Base-by-base conservation (phyloP, 2,113 vertebrate genomes). In the Oenanthe oenanthe region DNA sequence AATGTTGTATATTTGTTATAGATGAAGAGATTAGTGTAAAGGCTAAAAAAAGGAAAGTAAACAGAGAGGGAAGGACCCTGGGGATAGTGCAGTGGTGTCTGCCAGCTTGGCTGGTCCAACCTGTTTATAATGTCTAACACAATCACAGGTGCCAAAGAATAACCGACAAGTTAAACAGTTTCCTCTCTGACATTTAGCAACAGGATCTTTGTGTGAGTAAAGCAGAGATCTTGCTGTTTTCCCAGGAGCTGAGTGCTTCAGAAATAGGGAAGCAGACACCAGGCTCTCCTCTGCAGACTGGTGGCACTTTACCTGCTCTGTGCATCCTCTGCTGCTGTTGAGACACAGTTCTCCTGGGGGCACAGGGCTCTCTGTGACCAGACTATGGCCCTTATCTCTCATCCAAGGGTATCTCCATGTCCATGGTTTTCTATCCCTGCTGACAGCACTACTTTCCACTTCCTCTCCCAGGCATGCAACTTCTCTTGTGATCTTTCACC, bases 61-160 rank as follows among this genome's bases (percentile, higher is more conserved):
- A 91, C 48, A 86, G 61, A 91, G 84, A 75, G 84, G 47, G 54
- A 92, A 94, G 74, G 77, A 95, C 86, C 93, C 93, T 76, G 95
- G 78, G 94, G 95, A 94, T 87, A 89, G 47, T 0, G 0, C 0
- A 2, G 93, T 79, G 47, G 42, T 77, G 50, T 73, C 71, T 58
- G 87, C 93, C 92, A 94, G 85, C 81, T 85, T 88, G 87, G 85
- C 94, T 92, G 78, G 94, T 95, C 92, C 0, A 0, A 96, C 95
- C 94, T 93, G 96, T 95, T 96, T 85, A 54, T 85, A 87, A 57
- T 48, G 81, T 73, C 78, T 92, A 89, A 94, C 67, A 82, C 81
- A 65, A 73, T 82, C 92, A 79, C 38, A 63, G 85, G 75, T 95
- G 93, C 94, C 93, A 96, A 96, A 82, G 84, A 93, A 76, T 92